These are phyloP conservation scores for Mamestra configurata DNA, from an alignment of 1,140 invertebrate species.

Conservation along the genomic window DNA sequence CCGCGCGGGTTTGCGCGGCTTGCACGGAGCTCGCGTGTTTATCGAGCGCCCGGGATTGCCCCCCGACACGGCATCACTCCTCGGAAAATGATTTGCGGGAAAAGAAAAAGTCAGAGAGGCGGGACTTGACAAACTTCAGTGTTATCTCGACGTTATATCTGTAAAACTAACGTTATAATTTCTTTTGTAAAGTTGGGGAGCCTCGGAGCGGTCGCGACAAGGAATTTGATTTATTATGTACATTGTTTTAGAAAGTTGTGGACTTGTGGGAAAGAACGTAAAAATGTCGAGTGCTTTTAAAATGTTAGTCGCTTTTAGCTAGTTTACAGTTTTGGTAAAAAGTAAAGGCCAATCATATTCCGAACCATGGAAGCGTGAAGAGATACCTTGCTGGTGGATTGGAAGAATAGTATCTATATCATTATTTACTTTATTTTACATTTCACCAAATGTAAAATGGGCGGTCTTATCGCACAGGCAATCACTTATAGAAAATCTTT, in stretches of 20 bases:
- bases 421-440: no score
- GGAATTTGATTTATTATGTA: neutral
- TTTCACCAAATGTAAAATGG: no score
- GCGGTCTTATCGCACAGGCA: no score
- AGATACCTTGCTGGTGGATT: no score
- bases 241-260: neutral
- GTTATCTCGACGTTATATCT: conserved; percentile 27
- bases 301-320: neutral
- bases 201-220: neutral
- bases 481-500: no score
- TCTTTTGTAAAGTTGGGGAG: neutral
- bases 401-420: no score
- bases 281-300: neutral
- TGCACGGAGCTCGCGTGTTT: conserved; percentile 26
- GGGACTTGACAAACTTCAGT: conserved; percentile 15
- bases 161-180: conserved; percentile 5
- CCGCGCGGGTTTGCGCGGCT: neutral
- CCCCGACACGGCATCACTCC: conserved; percentile 28
- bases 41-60: conserved; percentile 11
- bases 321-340: neutral
- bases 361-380: no score
- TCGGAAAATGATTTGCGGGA: conserved; percentile 18
- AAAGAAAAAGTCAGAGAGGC: conserved; percentile 2
- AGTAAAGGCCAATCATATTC: no score
- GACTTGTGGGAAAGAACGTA: no score